Evolutionary conservation across 2,113 vertebrate genomes (phyloP), one percentile per base, ranked within the genome.

Genomic region (Marcusenius ussheri): DNA sequence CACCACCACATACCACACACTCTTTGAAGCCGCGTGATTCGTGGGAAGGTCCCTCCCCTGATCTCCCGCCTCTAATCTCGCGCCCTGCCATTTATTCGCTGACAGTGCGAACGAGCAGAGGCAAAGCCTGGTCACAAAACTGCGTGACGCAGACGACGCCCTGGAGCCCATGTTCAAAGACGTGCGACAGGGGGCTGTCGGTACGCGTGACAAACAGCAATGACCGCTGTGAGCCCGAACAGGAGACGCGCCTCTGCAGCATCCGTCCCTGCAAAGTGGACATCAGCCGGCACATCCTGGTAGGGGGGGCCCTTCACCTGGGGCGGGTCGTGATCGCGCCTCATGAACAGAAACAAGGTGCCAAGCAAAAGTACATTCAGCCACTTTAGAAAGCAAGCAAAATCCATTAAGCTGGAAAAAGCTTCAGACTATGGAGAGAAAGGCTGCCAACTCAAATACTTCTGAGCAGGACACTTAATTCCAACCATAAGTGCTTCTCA

Each of bases 141-240:
- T 99, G 98, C 92, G 94, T 99, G 0, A 91, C 95, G 89, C 97
- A 98, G 94, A 98, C 96, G 17, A 97, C 97, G 5, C 91, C 97
- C 58, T 99, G 98, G 98, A 98, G 98, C 58, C 96, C 96, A 56
- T 99, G 98, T 88, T 98, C 98, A 0, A 97, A 96, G 93, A 98
- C 95, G n/a, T 99, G 98, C 0, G 98, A 96, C 84, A 94, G 98
- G n/a, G 98, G 98, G 31, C 92, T 98, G 91, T 98, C 98, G 56
- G 94, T 96, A 6, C 96, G 98, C 50, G 94, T 99, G 92, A 98
- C 98, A 47, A 99, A 97, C 0, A 95, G 95, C 93, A 99, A 99
- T 0, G 91, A 96, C 1, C 96, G 94, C 83, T 99, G 98, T 89
- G 96, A 95, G 92, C 94, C 98, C 0, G 90, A 96, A 92, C 97